Evolutionary conservation across 2,797 vertebrate species (phyloP), one percentile per base, ranked within the genome.

Genomic region (Gadopsis bispinosus): DNA sequence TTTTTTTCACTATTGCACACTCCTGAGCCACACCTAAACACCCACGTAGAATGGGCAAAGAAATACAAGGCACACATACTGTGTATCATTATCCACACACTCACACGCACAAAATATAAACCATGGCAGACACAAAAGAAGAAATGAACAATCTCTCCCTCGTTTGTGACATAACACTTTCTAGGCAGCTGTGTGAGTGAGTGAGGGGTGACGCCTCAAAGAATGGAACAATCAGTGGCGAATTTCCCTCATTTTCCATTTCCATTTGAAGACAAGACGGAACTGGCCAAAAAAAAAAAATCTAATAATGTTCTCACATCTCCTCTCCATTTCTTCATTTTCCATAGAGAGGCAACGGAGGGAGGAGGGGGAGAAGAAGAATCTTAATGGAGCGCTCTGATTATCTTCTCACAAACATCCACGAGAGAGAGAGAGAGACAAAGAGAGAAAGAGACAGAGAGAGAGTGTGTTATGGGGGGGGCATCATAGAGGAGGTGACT

Each of bases 291-390:
- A 69, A 61, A 50, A 61, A 54, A 48, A 63, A 41, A 53, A 48
- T 10, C 64, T 77, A 82, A 89, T 89, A 86, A 91, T 84, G 83
- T 84, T 73, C 85, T 88, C 77, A 76, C 80, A 64, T 80, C 66
- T 83, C 75, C 55, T 61, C 78, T 75, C 17, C 47, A 35, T 41
- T 61, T 68, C 74, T 79, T 88, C 75, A 77, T 88, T 82, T 87
- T 79, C 81, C 78, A 83, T 33, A 58, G 81, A 87, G 83, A 79
- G 64, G 79, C 60, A 69, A 81, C 76, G 78, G 76, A 78, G 50
- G 29, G 51, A 39, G 37, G 37, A 10, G 37, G 37, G 66, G 62
- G 67, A 86, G 67, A 86, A 54, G 84, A 66, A 53, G 85, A 85
- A 85, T 88, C 61, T 74, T 89, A 87, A 91, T 85, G 72, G 78